phyloP scores from a whole-genome alignment of 2,888 invertebrate genomes.

The Ashinkailepas kermadecensis region DNA sequence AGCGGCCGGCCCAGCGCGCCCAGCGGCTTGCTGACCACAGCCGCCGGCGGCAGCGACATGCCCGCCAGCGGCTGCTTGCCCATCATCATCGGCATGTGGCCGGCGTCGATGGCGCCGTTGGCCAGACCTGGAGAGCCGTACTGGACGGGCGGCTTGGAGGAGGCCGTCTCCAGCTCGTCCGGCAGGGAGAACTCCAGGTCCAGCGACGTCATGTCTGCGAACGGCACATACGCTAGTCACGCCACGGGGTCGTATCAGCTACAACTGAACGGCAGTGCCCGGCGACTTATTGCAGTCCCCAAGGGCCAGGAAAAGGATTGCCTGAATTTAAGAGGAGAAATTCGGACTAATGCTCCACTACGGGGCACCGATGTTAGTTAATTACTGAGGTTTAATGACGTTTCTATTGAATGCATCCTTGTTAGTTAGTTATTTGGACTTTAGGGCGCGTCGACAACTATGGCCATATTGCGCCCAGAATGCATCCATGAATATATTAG shows the following conservation, averaged over 20 bases:
- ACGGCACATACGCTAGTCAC: no score
- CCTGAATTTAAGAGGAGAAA: no score
- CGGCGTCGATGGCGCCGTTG: not conserved
- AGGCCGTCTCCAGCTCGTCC: slow-evolving; percentile 14
- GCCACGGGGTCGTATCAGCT: no score
- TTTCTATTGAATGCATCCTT: no score
- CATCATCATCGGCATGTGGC: slow-evolving; percentile 7
- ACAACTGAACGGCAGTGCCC: not conserved
- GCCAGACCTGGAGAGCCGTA: not conserved
- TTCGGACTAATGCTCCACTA: no score
- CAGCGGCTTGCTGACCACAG: not conserved
- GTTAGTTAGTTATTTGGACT: no score
- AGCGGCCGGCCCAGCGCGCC: not conserved
- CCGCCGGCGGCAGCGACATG: not conserved
- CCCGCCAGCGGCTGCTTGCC: slow-evolving; percentile 8
- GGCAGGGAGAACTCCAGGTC: slow-evolving; percentile 21
- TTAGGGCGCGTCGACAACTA: no score
- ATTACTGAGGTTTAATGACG: no score
- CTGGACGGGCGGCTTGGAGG: not conserved
- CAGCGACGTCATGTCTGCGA: slow-evolving; percentile 13
- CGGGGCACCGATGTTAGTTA: no score
- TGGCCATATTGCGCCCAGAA: no score
- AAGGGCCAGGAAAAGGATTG: not conserved
- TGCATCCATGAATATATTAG: no score
- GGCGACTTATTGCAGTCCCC: not conserved